phyloP scores from a whole-genome alignment of 2,888 invertebrate genomes.

The Blastobasis adustella region DNA sequence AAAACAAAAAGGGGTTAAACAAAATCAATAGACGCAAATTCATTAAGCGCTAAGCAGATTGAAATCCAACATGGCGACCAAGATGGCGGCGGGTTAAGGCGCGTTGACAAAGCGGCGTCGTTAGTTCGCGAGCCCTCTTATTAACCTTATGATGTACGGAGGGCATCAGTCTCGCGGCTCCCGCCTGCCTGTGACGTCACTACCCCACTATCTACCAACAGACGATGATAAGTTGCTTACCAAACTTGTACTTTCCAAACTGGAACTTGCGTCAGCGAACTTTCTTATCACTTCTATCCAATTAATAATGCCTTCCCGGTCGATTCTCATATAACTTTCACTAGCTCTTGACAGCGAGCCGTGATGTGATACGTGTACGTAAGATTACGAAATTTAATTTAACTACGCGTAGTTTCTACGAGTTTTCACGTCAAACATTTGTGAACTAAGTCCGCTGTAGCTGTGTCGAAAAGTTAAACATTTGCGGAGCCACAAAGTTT shows the following conservation, averaged over 20 bases:
- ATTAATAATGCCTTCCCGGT: slow-evolving; percentile 2
- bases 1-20: slow-evolving; percentile 74
- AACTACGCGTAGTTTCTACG: slow-evolving; percentile 13
- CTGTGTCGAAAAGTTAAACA: no score
- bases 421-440: no score
- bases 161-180: slow-evolving; percentile 59
- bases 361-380: slow-evolving; percentile 16
- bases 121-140: slow-evolving; percentile 74
- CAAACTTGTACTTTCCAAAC: neutral
- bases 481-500: no score
- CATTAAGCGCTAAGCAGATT: slow-evolving; percentile 74
- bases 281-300: slow-evolving; percentile 1
- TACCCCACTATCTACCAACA: slow-evolving; percentile 19
- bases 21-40: slow-evolving; percentile 75
- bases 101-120: slow-evolving; percentile 73
- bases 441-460: no score
- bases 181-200: slow-evolving; percentile 33
- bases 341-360: slow-evolving; percentile 6
- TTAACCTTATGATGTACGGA: slow-evolving; percentile 75
- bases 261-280: slow-evolving; percentile 1
- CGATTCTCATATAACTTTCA: slow-evolving; percentile 2
- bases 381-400: slow-evolving; percentile 39
- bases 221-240: slow-evolving; percentile 6
- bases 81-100: slow-evolving; percentile 68
- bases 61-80: slow-evolving; percentile 69